These are phyloP conservation scores for Nezara viridula DNA, from an alignment of 2,888 invertebrate genomes.

Conservation along the genomic window DNA sequence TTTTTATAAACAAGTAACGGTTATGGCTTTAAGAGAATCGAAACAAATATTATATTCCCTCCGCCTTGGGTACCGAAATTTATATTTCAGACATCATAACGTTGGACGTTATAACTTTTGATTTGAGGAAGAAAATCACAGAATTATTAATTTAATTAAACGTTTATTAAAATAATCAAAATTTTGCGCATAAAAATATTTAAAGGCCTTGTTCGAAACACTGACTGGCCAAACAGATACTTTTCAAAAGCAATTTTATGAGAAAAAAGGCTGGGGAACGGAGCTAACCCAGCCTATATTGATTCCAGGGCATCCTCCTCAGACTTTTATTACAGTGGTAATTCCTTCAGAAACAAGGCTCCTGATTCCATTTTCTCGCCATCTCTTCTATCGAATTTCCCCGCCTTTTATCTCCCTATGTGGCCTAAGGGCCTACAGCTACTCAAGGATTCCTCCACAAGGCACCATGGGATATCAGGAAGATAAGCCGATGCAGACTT, in stretches of 20 bases:
- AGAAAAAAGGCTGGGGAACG: neutral
- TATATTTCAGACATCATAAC: too few relatives aligned
- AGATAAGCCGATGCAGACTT: neutral
- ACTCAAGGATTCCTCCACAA: neutral
- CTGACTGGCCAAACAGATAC: neutral
- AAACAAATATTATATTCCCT: too few relatives aligned
- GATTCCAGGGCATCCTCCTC: neutral
- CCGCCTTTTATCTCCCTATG: slow-evolving; percentile 24
- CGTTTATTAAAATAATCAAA: too few relatives aligned
- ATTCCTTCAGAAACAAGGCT: slow-evolving; percentile 37
- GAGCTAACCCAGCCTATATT: slow-evolving; percentile 9
- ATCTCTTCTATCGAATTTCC: neutral
- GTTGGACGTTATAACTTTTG: too few relatives aligned
- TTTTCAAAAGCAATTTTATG: neutral
- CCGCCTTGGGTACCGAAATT: too few relatives aligned
- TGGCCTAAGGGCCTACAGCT: neutral
- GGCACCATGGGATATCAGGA: too few relatives aligned
- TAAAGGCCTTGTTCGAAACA: too few relatives aligned
- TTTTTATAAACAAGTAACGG: too few relatives aligned
- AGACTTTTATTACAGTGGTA: slow-evolving; percentile 32
- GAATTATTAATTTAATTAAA: too few relatives aligned
- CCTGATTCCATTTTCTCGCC: slow-evolving; percentile 38
- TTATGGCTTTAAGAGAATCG: too few relatives aligned
- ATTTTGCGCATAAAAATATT: too few relatives aligned
- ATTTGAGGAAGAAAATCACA: too few relatives aligned